Conservation (phyloP, 2,113 vertebrate species). For the Eretmochelys imbricata region DNA sequence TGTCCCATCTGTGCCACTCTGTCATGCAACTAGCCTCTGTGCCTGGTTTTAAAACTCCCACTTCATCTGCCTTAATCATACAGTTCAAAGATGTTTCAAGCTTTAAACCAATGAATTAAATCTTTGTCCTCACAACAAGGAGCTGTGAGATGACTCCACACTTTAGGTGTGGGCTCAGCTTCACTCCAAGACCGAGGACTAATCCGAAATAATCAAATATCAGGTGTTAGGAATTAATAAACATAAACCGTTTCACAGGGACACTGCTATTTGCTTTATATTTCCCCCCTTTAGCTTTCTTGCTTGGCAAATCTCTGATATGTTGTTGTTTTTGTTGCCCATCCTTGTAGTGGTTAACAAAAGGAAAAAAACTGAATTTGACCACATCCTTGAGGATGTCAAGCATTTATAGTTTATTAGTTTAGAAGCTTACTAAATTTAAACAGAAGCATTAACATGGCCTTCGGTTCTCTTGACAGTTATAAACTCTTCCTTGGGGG, state of each 20-base stretch:
- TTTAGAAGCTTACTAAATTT: constrained; percentile 68
- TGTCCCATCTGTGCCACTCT: not conserved
- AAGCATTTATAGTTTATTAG: constrained; percentile 15
- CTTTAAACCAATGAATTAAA: not conserved
- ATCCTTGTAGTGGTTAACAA: not conserved
- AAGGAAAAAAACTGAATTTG: constrained; percentile 12
- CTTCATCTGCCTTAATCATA: constrained; percentile 39
- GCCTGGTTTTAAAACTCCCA: constrained; percentile 12
- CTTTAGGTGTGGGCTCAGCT: constrained; percentile 11
- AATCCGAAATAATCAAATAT: not conserved
- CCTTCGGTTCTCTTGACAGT: constrained; percentile 63
- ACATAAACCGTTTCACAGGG: not conserved
- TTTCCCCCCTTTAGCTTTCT: not conserved
- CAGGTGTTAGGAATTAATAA: fast-evolving
- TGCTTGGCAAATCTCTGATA: not conserved
- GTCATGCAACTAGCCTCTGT: not conserved
- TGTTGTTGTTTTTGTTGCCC: not conserved
- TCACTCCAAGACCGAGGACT: not conserved
- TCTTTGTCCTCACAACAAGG: constrained; percentile 6
- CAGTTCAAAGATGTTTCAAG: constrained; percentile 58
- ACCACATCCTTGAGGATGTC: constrained; percentile 49
- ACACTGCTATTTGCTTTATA: not conserved
- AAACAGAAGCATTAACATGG: constrained; percentile 57
- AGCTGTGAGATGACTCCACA: not conserved
- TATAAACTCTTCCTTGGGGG: constrained; percentile 72